These are phyloP conservation scores for Clistopyga incitator DNA, from an alignment of 2,888 invertebrate genomes.

Conservation along the genomic window DNA sequence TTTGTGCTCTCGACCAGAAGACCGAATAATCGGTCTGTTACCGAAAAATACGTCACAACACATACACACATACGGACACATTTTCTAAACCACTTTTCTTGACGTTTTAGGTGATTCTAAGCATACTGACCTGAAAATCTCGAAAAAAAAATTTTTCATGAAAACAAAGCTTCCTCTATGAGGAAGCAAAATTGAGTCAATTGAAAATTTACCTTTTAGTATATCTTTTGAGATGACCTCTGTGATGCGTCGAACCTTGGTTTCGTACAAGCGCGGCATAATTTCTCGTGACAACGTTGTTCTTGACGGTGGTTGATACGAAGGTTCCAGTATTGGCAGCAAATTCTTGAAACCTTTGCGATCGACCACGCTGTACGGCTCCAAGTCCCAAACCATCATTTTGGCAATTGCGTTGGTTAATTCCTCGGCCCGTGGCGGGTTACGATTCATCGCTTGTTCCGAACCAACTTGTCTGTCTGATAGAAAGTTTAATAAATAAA, in stretches of 20 bases:
- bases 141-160: too few species aligned
- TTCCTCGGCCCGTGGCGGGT: slow-evolving; percentile 38
- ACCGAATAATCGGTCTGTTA: too few species aligned
- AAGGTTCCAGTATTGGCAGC: slow-evolving; percentile 28
- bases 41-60: too few species aligned
- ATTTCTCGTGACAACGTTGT: slow-evolving; percentile 42
- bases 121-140: too few species aligned
- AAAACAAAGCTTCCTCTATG: too few species aligned
- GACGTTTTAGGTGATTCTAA: too few species aligned
- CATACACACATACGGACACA: too few species aligned
- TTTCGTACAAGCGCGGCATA: slow-evolving; percentile 35
- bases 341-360: slow-evolving; percentile 39
- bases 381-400: too few species aligned
- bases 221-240: slow-evolving; percentile 32
- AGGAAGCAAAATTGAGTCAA: not conserved
- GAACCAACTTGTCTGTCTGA: slow-evolving; percentile 6
- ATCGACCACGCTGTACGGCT: slow-evolving; percentile 43
- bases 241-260: not conserved
- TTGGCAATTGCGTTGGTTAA: slow-evolving; percentile 26
- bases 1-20: too few species aligned
- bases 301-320: slow-evolving; percentile 35
- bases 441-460: slow-evolving; percentile 18
- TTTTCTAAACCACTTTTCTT: too few species aligned
- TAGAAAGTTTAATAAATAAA: not conserved
- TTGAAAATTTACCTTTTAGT: slow-evolving; percentile 27